These are phyloP conservation scores for Tapera naevia DNA, from an alignment of 2,797 vertebrate species.

Conservation along the genomic window DNA sequence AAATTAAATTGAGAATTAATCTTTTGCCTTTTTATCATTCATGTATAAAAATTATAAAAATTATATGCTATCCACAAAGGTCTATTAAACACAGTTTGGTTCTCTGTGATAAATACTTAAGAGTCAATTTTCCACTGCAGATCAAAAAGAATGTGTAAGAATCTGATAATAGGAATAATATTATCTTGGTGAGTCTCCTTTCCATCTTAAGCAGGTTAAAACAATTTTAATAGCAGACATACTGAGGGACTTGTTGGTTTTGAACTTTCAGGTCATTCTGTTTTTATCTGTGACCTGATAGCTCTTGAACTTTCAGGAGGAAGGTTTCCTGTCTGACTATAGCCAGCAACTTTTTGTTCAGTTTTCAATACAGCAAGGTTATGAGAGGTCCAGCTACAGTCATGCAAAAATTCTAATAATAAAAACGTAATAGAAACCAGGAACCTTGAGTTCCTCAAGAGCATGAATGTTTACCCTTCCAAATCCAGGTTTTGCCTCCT, in stretches of 20 bases:
- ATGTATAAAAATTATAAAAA: neutral
- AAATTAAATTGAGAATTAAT: neutral
- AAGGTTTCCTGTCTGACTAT: slow-evolving; percentile 45
- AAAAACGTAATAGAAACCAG: slow-evolving; percentile 69
- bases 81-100: neutral
- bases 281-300: slow-evolving; percentile 66
- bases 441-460: slow-evolving; percentile 51
- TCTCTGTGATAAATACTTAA: slow-evolving; percentile 13
- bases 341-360: slow-evolving; percentile 32
- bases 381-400: slow-evolving; percentile 38
- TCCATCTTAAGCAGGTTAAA: slow-evolving; percentile 32
- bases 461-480: slow-evolving; percentile 63
- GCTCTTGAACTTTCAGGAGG: slow-evolving; percentile 45
- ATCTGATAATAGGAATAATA: slow-evolving; percentile 54
- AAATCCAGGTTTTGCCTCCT: neutral
- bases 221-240: slow-evolving; percentile 53
- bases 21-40: neutral
- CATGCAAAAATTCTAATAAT: slow-evolving; percentile 55
- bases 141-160: slow-evolving; percentile 49
- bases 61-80: neutral
- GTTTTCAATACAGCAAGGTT: slow-evolving; percentile 52
- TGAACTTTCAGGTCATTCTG: slow-evolving; percentile 49
- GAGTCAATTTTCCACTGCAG: slow-evolving; percentile 48
- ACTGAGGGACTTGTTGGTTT: slow-evolving; percentile 19
- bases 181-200: slow-evolving; percentile 33